Evolutionary conservation across 2,888 invertebrate genomes (phyloP).

Genomic region (Drosophila austrosaltans): DNA sequence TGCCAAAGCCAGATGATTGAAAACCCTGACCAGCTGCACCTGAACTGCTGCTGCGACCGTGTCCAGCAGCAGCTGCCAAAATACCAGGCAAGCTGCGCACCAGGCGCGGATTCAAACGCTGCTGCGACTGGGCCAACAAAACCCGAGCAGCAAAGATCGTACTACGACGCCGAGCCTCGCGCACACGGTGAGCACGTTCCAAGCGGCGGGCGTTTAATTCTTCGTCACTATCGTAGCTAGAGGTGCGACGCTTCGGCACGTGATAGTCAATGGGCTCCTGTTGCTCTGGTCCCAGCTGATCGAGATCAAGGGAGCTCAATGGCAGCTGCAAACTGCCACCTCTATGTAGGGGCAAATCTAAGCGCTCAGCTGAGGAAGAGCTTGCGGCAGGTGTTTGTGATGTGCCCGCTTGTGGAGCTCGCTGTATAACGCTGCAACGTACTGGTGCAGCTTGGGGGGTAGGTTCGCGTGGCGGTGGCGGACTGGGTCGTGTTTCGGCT

Average conservation of each 20-base stretch:
- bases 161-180: constrained; percentile 88
- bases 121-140: constrained; percentile 72
- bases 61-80: constrained; percentile 90
- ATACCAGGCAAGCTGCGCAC: constrained; percentile 87
- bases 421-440: constrained; percentile 92
- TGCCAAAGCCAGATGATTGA: constrained; percentile 77
- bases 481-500: constrained; percentile 83
- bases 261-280: constrained; percentile 95
- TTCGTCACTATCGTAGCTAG: constrained; percentile 79
- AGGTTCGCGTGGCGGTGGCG: constrained; percentile 86
- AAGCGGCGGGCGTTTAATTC: constrained; percentile 75
- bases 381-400: neutral
- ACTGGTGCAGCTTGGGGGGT: constrained; percentile 85
- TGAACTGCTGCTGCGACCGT: constrained; percentile 87
- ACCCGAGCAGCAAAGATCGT: constrained; percentile 86
- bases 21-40: constrained; percentile 83
- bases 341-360: constrained; percentile 6
- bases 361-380: constrained; percentile 18
- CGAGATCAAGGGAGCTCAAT: constrained; percentile 83
- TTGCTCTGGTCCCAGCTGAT: constrained; percentile 87
- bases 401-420: constrained; percentile 86
- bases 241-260: constrained; percentile 90
- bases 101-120: constrained; percentile 77
- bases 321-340: constrained; percentile 84
- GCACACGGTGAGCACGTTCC: constrained; percentile 86